Percentiles rank a stretch among this genome's conserved stretches.
Evolutionary conservation across 2,888 invertebrate species (phyloP).

Genomic region (Alsophila aescularia): DNA sequence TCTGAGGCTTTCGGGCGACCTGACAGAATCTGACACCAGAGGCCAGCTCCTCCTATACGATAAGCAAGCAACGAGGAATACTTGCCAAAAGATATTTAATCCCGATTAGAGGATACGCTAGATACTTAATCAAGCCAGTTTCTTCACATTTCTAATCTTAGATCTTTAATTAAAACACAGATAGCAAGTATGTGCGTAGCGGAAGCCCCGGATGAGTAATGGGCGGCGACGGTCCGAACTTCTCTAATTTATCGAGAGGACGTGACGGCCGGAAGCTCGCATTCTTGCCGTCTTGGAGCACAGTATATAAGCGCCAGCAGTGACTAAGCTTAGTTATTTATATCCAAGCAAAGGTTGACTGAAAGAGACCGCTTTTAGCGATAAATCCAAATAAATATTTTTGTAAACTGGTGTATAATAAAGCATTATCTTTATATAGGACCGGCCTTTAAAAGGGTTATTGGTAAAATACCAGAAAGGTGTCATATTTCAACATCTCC

Average conservation of each 20-base stretch:
- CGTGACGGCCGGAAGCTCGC: conserved; percentile 41
- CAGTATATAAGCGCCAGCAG: neutral
- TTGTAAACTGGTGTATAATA: too few relatives aligned
- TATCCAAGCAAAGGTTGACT: neutral
- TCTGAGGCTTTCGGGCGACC: too few relatives aligned
- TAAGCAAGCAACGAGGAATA: too few relatives aligned
- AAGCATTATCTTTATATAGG: too few relatives aligned
- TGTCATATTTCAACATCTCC: too few relatives aligned
- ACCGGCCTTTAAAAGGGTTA: too few relatives aligned
- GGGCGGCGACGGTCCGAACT: conserved; percentile 40
- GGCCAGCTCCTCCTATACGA: too few relatives aligned
- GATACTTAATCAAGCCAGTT: conserved; percentile 1
- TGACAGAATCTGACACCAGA: too few relatives aligned
- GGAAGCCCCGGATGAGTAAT: conserved; percentile 43
- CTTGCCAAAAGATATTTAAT: neutral
- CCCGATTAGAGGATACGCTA: neutral
- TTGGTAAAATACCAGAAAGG: too few relatives aligned
- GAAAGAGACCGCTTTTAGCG: too few relatives aligned
- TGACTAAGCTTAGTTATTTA: neutral
- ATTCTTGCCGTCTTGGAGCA: conserved; percentile 36
- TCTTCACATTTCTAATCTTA: conserved; percentile 22
- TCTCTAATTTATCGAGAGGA: conserved; percentile 47
- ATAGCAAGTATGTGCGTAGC: conserved; percentile 43
- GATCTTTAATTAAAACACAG: conserved; percentile 38
- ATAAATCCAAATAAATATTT: too few relatives aligned